Base-by-base conservation (phyloP, 2,797 vertebrate species). In the Lagodon rhomboides region DNA sequence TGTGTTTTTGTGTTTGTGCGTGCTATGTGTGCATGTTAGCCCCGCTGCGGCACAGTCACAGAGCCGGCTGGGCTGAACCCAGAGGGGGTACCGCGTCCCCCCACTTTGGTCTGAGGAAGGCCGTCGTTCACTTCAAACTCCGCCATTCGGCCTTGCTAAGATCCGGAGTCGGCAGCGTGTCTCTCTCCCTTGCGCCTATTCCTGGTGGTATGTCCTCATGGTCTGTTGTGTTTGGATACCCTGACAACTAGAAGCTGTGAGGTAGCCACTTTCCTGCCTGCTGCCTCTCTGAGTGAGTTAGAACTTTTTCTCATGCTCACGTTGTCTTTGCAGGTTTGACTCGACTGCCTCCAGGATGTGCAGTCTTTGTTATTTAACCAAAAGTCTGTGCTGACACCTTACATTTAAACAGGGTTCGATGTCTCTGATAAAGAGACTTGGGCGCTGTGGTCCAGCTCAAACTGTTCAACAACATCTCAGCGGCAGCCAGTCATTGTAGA, bases 181-280 rank as follows among this genome's bases (percentile, higher is more conserved):
- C 85, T 89, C 88, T 91, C 88, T 91, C 85, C 72, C 66, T 85
- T 80, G 82, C 73, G 66, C 82, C 93, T 94, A 94, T 95, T 94
- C 93, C 88, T 87, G 89, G 94, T 91, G 90, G 90, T 90, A 89
- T 94, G 94, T 91, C 89, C 92, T 94, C 93, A 92, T 83, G 89
- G 85, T 90, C 78, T 94, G 93, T 93, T 93, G 89, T 93, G 93
- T 95, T 93, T 93, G 91, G 92, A 93, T 94, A 85, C 93, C 94
- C 91, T 95, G 95, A 94, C 94, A 93, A 95, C 94, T 91, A 74
- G 75, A 86, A 87, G 85, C 92, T 56, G 77, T 89, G 86, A 90
- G 86, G 86, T 90, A 90, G 87, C 87, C 77, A 62, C 86, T 88
- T 84, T 89, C 79, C 86, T 81, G 87, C 50, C 85, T 75, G 88